Evolutionary conservation across 2,113 vertebrate species (phyloP).

Genomic region (Pterocles gutturalis): DNA sequence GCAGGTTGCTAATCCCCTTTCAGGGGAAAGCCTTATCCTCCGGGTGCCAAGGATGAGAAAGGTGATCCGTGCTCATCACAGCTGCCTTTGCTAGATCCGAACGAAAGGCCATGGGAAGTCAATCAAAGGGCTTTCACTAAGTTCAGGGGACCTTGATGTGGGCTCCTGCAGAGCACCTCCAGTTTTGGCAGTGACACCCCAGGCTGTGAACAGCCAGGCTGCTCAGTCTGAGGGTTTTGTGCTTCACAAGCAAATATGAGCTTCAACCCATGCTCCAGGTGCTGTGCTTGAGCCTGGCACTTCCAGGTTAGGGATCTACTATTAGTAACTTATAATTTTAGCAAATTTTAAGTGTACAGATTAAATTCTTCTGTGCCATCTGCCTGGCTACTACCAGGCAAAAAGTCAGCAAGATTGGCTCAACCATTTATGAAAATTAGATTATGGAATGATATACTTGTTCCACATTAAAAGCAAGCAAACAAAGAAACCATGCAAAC

Average conservation of each 20-base stretch:
- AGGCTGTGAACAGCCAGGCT: not conserved
- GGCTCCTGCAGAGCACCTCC: not conserved
- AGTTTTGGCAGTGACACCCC: not conserved
- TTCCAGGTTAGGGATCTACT: not conserved
- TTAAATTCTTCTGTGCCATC: not conserved
- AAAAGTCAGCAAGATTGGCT: not conserved
- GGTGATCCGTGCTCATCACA: not conserved
- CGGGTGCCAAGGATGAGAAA: not conserved
- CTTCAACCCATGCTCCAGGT: not conserved
- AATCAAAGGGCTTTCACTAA: not conserved
- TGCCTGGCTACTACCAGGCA: not conserved
- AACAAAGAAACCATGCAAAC: not conserved
- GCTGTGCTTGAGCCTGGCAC: not conserved
- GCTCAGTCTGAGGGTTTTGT: not conserved
- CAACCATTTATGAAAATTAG: not conserved
- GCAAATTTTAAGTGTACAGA: not conserved
- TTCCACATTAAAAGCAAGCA: not conserved
- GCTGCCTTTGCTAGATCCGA: not conserved
- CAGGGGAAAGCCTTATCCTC: constrained; percentile 5
- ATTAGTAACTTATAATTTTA: not conserved
- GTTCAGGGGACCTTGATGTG: not conserved
- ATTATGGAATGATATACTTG: not conserved
- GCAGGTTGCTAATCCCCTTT: not conserved
- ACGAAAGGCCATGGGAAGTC: not conserved
- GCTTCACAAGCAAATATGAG: not conserved